Conservation (phyloP, 1,140 invertebrate species). For the Eubasilissa regina region DNA sequence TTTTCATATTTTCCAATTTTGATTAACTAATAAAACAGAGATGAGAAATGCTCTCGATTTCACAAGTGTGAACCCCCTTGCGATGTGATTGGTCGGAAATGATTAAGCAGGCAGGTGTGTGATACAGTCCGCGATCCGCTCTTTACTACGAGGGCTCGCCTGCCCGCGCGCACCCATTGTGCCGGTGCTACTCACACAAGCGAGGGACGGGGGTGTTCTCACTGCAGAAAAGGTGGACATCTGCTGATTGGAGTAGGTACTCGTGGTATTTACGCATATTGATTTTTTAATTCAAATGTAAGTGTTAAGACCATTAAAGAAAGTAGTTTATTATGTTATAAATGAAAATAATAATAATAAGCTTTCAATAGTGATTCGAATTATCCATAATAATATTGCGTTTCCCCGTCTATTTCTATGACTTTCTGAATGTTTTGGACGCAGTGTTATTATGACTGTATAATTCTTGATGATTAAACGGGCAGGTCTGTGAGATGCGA, state of each 20-base stretch:
- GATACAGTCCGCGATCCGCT: neutral
- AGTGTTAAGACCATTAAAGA: too few species aligned
- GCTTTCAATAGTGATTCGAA: too few species aligned
- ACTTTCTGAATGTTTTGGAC: too few species aligned
- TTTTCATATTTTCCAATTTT: neutral
- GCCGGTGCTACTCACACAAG: neutral
- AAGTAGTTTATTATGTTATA: too few species aligned
- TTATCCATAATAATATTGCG: too few species aligned
- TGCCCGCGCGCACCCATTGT: neutral
- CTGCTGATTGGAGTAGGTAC: too few species aligned
- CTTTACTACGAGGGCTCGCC: neutral
- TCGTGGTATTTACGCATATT: neutral
- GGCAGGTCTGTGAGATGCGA: too few species aligned
- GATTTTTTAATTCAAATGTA: too few species aligned
- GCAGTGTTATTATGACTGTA: too few species aligned
- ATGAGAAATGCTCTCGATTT: neutral
- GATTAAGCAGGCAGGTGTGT: slow-evolving; percentile 40
- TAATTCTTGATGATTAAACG: too few species aligned
- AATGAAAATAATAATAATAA: too few species aligned
- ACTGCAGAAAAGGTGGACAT: slow-evolving; percentile 6
- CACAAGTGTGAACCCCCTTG: neutral
- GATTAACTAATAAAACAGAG: neutral
- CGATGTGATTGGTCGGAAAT: slow-evolving; percentile 3
- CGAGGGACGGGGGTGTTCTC: neutral
- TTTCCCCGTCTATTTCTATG: too few species aligned